Conservation (phyloP, 2,113 vertebrate species). For the Oncorhynchus gorbuscha region DNA sequence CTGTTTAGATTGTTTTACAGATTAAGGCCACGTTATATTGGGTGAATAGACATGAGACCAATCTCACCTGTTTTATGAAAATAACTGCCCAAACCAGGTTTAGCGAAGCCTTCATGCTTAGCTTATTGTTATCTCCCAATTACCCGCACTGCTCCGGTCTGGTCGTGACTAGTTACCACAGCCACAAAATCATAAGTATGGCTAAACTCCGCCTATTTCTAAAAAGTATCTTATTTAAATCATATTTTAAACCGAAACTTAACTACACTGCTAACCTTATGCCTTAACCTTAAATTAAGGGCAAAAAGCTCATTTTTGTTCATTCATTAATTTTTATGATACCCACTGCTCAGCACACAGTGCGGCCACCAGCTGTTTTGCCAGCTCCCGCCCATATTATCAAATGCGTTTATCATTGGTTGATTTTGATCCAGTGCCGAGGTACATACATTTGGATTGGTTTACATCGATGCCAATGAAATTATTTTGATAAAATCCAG, state of each 20-base stretch:
- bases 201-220: too few relatives aligned
- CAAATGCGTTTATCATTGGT: conserved; percentile 49
- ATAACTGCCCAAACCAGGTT: conserved; percentile 67
- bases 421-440: background rate
- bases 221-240: too few relatives aligned
- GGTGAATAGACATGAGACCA: background rate
- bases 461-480: conserved; percentile 39
- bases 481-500: background rate
- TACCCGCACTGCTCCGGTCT: conserved; percentile 19
- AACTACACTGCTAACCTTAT: too few relatives aligned
- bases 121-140: conserved; percentile 61
- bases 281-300: too few relatives aligned
- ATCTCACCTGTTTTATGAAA: conserved; percentile 70
- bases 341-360: background rate
- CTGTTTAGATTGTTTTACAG: background rate
- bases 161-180: too few relatives aligned
- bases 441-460: conserved; percentile 35
- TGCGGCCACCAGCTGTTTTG: conserved; percentile 54
- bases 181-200: too few relatives aligned
- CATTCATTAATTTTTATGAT: too few relatives aligned
- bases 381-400: conserved; percentile 47
- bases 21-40: background rate
- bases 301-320: too few relatives aligned
- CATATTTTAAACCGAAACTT: too few relatives aligned
- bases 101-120: conserved; percentile 65